Percentiles rank a stretch among this genome's conserved stretches.
These are phyloP conservation scores for Iguana delicatissima DNA, from an alignment of 2,797 vertebrate species.

Conservation along the genomic window DNA sequence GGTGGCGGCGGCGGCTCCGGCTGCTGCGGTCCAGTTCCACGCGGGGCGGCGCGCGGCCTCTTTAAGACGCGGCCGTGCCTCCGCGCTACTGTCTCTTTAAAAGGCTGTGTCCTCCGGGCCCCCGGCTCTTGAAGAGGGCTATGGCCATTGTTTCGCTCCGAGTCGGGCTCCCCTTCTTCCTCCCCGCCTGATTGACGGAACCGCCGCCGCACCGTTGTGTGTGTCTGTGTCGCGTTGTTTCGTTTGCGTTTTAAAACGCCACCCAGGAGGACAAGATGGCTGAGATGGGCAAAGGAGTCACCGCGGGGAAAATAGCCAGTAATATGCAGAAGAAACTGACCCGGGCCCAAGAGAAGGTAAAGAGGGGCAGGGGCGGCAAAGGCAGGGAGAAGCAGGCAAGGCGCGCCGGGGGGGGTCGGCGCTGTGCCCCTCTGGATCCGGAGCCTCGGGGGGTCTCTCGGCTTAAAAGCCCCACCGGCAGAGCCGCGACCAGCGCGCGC, in stretches of 20 bases:
- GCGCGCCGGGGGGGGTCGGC: background rate
- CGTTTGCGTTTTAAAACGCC: background rate
- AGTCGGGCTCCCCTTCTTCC: constrained; percentile 47
- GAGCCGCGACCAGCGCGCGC: background rate
- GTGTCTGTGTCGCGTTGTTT: no score
- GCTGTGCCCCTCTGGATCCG: no score
- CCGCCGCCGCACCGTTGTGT: constrained; percentile 8
- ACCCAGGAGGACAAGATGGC: constrained; percentile 88
- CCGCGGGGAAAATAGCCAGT: constrained; percentile 95
- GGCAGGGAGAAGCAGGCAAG: background rate
- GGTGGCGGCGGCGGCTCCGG: no score
- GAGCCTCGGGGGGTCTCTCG: background rate
- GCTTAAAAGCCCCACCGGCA: no score
- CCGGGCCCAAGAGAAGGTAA: constrained; percentile 97
- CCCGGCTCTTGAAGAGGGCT: constrained; percentile 45
- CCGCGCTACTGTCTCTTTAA: constrained; percentile 76
- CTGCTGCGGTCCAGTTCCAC: no score
- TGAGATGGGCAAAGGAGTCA: constrained; percentile 97
- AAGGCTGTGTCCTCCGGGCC: constrained; percentile 70
- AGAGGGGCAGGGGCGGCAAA: background rate
- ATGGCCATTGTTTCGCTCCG: constrained; percentile 69
- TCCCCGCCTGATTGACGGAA: constrained; percentile 27
- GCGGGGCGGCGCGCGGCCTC: constrained; percentile 31
- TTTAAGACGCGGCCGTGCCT: constrained; percentile 28
- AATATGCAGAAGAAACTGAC: constrained; percentile 98